A percentile compares a stretch with the other conserved stretches of the same genome.
Conservation (phyloP, 2,888 invertebrate species). For the Drosophila borborema region DNA sequence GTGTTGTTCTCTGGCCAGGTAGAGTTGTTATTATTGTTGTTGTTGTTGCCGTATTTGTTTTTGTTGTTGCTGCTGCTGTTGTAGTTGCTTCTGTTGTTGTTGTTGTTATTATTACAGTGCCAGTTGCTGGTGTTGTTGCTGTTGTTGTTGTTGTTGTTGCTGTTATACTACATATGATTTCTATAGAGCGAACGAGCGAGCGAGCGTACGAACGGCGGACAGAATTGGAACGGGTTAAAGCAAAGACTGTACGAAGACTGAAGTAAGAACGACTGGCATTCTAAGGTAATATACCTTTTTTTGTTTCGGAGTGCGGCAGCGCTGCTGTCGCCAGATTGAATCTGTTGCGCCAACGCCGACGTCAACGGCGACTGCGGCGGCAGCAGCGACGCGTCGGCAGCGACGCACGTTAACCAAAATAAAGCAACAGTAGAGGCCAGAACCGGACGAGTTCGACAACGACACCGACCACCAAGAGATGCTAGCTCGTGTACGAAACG, state of each 20-base stretch:
- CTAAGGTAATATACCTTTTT: conserved; percentile 86
- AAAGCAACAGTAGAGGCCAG: conserved; percentile 74
- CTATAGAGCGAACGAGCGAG: conserved; percentile 83
- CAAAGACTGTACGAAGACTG: conserved; percentile 86
- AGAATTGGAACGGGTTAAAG: conserved; percentile 86
- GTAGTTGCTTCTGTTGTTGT: conserved; percentile 46
- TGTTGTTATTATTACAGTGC: conserved; percentile 29
- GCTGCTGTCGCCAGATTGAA: conserved; percentile 62
- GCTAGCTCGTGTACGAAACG: conserved; percentile 56
- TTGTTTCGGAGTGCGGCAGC: conserved; percentile 83
- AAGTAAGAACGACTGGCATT: conserved; percentile 85
- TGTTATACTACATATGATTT: conserved; percentile 67
- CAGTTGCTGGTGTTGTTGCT: conserved; percentile 41
- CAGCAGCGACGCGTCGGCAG: conserved; percentile 40
- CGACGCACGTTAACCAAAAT: conserved; percentile 76
- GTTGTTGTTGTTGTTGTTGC: conserved; percentile 58
- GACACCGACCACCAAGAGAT: conserved; percentile 50
- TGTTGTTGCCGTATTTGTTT: conserved; percentile 22
- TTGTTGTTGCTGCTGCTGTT: conserved; percentile 39
- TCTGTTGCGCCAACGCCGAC: conserved; percentile 62
- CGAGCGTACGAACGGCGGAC: conserved; percentile 85
- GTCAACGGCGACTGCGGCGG: conserved; percentile 21
- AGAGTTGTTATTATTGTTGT: conserved; percentile 43
- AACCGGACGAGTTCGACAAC: conserved; percentile 72
- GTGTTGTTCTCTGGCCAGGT: conserved; percentile 44